Evolutionary conservation across 2,888 invertebrate genomes (phyloP), one percentile per base, ranked within the genome.

Genomic region (Leptothorax acervorum): DNA sequence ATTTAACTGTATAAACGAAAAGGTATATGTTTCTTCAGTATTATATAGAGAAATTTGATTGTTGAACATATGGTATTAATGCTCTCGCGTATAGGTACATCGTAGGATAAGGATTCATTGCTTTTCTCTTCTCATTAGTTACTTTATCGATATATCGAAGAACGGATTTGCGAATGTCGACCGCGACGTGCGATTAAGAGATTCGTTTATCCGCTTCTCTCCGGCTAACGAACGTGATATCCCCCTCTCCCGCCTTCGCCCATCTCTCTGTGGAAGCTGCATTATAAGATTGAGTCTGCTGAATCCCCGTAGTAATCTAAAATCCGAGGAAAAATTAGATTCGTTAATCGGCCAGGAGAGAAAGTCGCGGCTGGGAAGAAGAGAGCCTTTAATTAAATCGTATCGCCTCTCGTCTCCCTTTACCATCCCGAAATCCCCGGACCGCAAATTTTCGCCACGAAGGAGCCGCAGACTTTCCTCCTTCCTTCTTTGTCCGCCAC

Each of bases 311-410:
- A 71, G 88, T 90, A 89, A 90, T 89, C 90, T 89, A 87, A 88
- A 89, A 88, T 90, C 90, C 89, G 85, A 87, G 87, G 71, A 90
- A 89, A 89, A 90, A 90, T 90, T 90, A 86, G 90, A 82, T 90
- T 90, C 90, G 90, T 90, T 90, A 90, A 90, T 86, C 87, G 87
- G 60, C 60, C 85, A 51, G 63, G 83, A 86, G 83, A 89, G 84
- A 88, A 88, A 88, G 87, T 85, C 85, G 71, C 76, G 79, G 66
- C 42, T 60, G 6, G n/a, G 57, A 76, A 78, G 65, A 66, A 68
- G 70, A 76, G 65, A 63, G 73, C 55, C 84, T 89, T 90, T 90
- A 90, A 90, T 90, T 90, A 90, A 90, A 89, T 89, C 88, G 90
- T 84, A 88, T 88, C 88, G 87, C 85, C 85, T 87, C 85, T 70